Conservation (phyloP, 2,797 vertebrate species). For the Ficedula albicollis region DNA sequence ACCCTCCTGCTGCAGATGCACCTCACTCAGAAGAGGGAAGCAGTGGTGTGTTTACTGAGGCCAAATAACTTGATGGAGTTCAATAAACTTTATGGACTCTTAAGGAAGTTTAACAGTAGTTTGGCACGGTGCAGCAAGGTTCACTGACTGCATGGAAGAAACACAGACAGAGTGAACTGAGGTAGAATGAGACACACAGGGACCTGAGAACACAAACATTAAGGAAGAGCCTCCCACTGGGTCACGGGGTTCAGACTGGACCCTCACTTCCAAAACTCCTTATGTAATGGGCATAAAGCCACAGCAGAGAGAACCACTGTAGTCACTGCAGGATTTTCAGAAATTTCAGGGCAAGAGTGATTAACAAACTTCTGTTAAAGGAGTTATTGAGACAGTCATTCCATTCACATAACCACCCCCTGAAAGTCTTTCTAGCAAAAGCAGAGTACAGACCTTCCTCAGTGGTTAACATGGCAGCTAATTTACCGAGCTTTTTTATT, state of each 20-base stretch:
- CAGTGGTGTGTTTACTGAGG: not conserved
- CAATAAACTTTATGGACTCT: not conserved
- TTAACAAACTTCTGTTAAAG: not conserved
- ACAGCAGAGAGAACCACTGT: not conserved
- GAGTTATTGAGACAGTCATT: fast-evolving
- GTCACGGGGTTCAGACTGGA: not conserved
- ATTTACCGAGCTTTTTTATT: not conserved
- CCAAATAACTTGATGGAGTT: not conserved
- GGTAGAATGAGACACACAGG: not conserved
- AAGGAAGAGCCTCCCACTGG: not conserved
- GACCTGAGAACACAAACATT: not conserved
- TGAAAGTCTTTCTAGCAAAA: not conserved
- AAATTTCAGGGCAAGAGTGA: not conserved
- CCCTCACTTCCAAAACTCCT: not conserved
- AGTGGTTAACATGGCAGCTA: not conserved
- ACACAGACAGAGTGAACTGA: not conserved
- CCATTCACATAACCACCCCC: not conserved
- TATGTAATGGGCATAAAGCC: not conserved
- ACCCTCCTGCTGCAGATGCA: not conserved
- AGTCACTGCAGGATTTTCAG: not conserved
- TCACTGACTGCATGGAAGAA: not conserved
- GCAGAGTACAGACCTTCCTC: not conserved
- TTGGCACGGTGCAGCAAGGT: not conserved
- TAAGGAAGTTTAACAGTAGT: not conserved
- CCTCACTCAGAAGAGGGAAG: not conserved